These are phyloP conservation scores for Agraylea sexmaculata DNA, from an alignment of 1,140 invertebrate genomes.

Conservation along the genomic window DNA sequence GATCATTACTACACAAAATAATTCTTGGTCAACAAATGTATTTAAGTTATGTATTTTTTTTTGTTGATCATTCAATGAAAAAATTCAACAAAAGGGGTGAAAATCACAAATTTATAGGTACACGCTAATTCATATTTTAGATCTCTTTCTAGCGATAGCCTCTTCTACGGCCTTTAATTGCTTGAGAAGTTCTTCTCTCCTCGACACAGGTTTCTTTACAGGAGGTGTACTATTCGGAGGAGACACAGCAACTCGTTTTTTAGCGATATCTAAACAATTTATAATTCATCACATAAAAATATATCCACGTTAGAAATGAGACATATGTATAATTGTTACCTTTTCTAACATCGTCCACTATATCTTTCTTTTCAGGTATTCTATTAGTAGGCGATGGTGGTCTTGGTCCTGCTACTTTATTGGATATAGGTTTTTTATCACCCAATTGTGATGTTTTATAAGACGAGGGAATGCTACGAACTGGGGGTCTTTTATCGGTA, in stretches of 20 bases:
- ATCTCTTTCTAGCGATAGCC: slow-evolving; percentile 91
- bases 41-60: too few species aligned
- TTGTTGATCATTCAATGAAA: too few species aligned
- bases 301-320: neutral
- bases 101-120: too few species aligned
- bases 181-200: slow-evolving; percentile 88
- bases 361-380: slow-evolving; percentile 13
- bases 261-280: slow-evolving; percentile 20
- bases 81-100: too few species aligned
- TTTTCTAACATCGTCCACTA: slow-evolving; percentile 8
- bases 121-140: slow-evolving; percentile 54
- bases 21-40: too few species aligned
- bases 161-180: slow-evolving; percentile 97
- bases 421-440: slow-evolving; percentile 2
- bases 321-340: slow-evolving; percentile 6
- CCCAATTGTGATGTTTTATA: slow-evolving; percentile 13
- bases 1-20: too few species aligned
- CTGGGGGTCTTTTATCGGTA: slow-evolving; percentile 25
- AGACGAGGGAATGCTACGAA: slow-evolving; percentile 30
- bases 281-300: neutral
- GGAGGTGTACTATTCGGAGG: slow-evolving; percentile 39
- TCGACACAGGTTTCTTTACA: slow-evolving; percentile 63
- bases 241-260: slow-evolving; percentile 42
- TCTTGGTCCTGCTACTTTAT: slow-evolving; percentile 3
- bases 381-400: slow-evolving; percentile 8